Percentiles rank a stretch among this genome's conserved stretches.
phyloP scores from a whole-genome alignment of 2,888 invertebrate species.

The Cremastinae sp. region DNA sequence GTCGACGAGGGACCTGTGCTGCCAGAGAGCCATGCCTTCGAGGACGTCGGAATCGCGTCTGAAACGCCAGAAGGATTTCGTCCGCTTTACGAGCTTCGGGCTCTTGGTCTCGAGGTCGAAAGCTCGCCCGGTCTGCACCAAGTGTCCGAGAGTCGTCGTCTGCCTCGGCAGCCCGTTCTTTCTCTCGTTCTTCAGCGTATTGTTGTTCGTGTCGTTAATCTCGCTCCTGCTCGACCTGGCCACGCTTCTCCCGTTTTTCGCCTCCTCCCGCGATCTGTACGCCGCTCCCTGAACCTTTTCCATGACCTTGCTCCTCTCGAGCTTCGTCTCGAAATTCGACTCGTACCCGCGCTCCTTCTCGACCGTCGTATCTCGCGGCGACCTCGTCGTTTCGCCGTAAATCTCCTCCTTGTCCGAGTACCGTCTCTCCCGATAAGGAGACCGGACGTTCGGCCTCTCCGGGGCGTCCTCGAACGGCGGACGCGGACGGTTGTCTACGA shows the following conservation, averaged over 20 bases:
- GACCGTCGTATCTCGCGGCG: slow-evolving; percentile 61
- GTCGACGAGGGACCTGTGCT: slow-evolving; percentile 91
- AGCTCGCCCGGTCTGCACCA: slow-evolving; percentile 71
- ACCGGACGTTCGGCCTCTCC: slow-evolving; percentile 69
- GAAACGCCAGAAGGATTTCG: slow-evolving; percentile 93
- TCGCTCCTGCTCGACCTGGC: slow-evolving; percentile 58
- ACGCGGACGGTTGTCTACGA: slow-evolving; percentile 73
- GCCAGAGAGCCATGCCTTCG: slow-evolving; percentile 94
- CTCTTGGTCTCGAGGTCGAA: slow-evolving; percentile 82
- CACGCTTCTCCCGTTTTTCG: slow-evolving; percentile 15
- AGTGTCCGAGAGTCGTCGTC: slow-evolving; percentile 70
- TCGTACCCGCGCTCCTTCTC: slow-evolving; percentile 79
- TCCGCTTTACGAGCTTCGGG: slow-evolving; percentile 86
- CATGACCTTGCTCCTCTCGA: slow-evolving; percentile 75
- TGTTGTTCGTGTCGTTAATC: slow-evolving; percentile 76
- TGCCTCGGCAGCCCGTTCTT: slow-evolving; percentile 82
- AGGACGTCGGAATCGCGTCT: slow-evolving; percentile 88
- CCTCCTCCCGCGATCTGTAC: slow-evolving; percentile 63
- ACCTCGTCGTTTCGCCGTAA: slow-evolving; percentile 73
- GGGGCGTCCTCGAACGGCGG: slow-evolving; percentile 78
- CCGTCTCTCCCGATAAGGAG: slow-evolving; percentile 70
- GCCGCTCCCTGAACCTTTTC: slow-evolving; percentile 66
- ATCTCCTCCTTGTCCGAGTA: slow-evolving; percentile 78
- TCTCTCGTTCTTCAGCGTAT: slow-evolving; percentile 77
- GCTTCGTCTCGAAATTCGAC: slow-evolving; percentile 78